Percentiles rank a stretch among this genome's conserved stretches.
Conservation (phyloP, 2,888 invertebrate species). For the Lasioglossum malachurum region DNA sequence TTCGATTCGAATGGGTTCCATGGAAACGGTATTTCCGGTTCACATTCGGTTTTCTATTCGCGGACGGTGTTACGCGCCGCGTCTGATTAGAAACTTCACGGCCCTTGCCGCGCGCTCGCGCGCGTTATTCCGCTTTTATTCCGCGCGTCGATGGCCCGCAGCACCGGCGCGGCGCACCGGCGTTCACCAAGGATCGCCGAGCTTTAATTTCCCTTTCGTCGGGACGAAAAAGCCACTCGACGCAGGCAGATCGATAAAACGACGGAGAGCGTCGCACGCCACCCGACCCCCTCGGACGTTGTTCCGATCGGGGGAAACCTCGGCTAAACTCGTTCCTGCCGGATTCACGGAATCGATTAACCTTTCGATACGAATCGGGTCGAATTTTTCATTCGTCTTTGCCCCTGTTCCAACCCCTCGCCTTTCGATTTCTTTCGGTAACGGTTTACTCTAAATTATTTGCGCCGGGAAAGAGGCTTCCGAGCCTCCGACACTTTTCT, state of each 20-base stretch:
- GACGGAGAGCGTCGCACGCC: neutral
- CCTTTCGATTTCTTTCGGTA: neutral
- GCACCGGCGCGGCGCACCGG: neutral
- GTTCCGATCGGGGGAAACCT: neutral
- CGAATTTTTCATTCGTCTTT: neutral
- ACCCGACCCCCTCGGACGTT: neutral
- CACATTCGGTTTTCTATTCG: slow-evolving; percentile 75
- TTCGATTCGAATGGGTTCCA: slow-evolving; percentile 75
- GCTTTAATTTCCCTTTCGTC: slow-evolving; percentile 57
- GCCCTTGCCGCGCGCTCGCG: slow-evolving; percentile 11
- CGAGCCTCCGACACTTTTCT: neutral
- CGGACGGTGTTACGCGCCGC: slow-evolving; percentile 68
- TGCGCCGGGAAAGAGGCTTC: neutral
- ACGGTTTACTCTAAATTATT: neutral
- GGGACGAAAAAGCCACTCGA: slow-evolving; percentile 9
- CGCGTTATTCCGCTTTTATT: slow-evolving; percentile 8
- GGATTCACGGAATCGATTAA: neutral
- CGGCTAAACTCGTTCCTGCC: neutral
- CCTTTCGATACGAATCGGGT: neutral
- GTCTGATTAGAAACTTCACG: slow-evolving; percentile 73
- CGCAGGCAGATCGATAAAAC: slow-evolving; percentile 2
- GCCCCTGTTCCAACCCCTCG: neutral
- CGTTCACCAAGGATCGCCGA: slow-evolving; percentile 21
- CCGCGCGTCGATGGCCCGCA: slow-evolving; percentile 12
- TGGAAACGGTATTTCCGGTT: slow-evolving; percentile 79